phyloP scores from a whole-genome alignment of 2,888 invertebrate genomes.

The Tricholauxania praeusta region DNA sequence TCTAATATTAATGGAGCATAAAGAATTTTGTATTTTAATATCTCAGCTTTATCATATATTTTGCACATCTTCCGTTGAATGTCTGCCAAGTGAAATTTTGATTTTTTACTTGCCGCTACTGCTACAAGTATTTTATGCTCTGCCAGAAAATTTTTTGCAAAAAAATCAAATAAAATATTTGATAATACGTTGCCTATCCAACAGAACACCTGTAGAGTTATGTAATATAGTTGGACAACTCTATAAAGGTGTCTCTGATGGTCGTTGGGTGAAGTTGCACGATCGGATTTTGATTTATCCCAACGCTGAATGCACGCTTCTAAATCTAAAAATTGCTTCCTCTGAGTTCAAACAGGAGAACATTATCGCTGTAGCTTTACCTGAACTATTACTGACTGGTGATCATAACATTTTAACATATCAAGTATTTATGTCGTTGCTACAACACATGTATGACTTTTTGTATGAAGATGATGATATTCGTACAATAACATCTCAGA shows the following conservation, averaged over 20 bases:
- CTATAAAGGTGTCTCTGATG: conserved; percentile 47
- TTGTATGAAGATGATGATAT: conserved; percentile 28
- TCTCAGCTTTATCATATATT: conserved; percentile 59
- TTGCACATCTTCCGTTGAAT: conserved; percentile 60
- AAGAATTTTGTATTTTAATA: conserved; percentile 52
- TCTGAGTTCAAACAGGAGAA: conserved; percentile 43
- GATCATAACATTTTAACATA: conserved; percentile 59
- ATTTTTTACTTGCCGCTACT: conserved; percentile 57
- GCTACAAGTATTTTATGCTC: conserved; percentile 54
- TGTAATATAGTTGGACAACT: conserved; percentile 52
- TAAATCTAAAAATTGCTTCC: conserved; percentile 52
- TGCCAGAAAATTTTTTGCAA: conserved; percentile 49
- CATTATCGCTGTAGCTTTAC: conserved; percentile 49
- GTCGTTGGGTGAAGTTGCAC: conserved; percentile 52
- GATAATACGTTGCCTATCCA: conserved; percentile 59
- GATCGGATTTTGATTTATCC: conserved; percentile 51
- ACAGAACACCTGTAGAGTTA: conserved; percentile 56
- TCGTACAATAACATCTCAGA: conserved; percentile 12
- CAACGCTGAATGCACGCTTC: conserved; percentile 27
- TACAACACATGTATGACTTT: conserved; percentile 42
- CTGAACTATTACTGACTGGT: conserved; percentile 53
- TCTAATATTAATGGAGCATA: conserved; percentile 60
- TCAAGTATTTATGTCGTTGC: conserved; percentile 58
- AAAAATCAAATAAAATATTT: conserved; percentile 49
- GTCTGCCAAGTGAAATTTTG: conserved; percentile 60